Percentiles rank a stretch among this genome's conserved stretches.
These are phyloP conservation scores for Taeniopygia guttata DNA, from an alignment of 2,797 vertebrate genomes.

Conservation along the genomic window DNA sequence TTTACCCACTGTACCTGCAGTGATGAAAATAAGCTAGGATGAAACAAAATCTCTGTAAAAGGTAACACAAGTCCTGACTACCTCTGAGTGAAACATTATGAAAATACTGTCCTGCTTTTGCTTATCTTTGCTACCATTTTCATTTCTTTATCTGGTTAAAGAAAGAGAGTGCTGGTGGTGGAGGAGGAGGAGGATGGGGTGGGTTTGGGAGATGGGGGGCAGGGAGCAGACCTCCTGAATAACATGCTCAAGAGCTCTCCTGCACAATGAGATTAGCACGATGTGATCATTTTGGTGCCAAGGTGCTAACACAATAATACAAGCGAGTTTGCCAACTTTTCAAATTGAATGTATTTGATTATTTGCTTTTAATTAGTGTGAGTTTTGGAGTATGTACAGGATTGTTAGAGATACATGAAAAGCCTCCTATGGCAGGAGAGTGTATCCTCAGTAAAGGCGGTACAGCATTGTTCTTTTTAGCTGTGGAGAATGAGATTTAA, in stretches of 20 bases:
- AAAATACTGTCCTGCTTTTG: background rate
- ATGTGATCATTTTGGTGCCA: conserved; percentile 80
- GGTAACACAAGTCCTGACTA: background rate
- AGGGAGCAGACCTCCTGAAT: conserved; percentile 58
- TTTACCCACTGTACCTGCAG: background rate
- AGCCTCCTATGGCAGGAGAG: conserved; percentile 72
- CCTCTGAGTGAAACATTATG: background rate
- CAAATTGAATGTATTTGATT: conserved; percentile 86
- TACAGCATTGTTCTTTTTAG: conserved; percentile 76
- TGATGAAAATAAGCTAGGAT: background rate
- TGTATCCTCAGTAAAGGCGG: conserved; percentile 67
- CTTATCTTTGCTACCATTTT: background rate
- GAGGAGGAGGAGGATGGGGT: background rate
- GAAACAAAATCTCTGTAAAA: background rate
- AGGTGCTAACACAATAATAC: conserved; percentile 85
- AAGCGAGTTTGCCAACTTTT: conserved; percentile 82
- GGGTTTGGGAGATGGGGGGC: conserved; percentile 1
- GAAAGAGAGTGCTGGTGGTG: background rate
- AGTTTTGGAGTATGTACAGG: conserved; percentile 84
- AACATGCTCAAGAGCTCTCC: conserved; percentile 76
- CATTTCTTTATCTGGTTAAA: conserved; percentile 26
- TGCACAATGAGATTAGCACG: conserved; percentile 79
- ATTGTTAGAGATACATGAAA: conserved; percentile 80
- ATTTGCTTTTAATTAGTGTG: conserved; percentile 86
- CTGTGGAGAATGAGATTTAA: conserved; percentile 79